Evolutionary conservation across 2,888 invertebrate species (phyloP), one percentile per base, ranked within the genome.

Genomic region (Candidula unifasciata): DNA sequence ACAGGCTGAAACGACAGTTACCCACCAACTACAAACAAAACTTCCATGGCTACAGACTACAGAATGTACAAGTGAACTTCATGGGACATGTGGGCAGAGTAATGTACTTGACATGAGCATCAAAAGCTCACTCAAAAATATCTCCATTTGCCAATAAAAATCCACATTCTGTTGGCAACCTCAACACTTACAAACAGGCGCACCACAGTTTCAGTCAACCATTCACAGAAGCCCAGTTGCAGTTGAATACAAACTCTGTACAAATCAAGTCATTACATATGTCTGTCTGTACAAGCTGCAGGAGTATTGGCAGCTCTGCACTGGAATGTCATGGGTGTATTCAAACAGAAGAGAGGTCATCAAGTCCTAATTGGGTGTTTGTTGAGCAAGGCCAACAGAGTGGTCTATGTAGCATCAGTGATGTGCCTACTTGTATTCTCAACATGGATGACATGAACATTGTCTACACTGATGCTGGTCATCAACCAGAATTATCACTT

Each of bases 381-480:
- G 44, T 0, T 44, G n/a, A 73, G 10, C 21, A 71, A 37, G 37
- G 37, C 24, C 71, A 71, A 37, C 44, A n/a, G 10, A 73, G 10
- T 24, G 44, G 10, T n/a, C 6, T 52, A 52, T 24, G 44, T 73
- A 10, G 2, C 16, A 3, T 68, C n/a, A 54, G 24, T 69, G 69
- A 33, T 66, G 68, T 80, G 18, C 80, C 84, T 13, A 30, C 54
- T 27, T 84, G 84, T 52, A 74, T 84, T 21, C 66, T 84, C 13
- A 84, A 84, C n/a, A 84, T 84, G 84, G 84, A 84, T 80, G 84
- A 84, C 37, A 73, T 84, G 69, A 66, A 82, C 18, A 76, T 76
- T n/a, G 16, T 57, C 24, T 73, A 69, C 64, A 60, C 33, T 16
- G 30, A 52, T 5, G 21, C 54, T 18, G 54, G n/a, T 24, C 37